A percentile compares a stretch with the other conserved stretches of the same genome.
These are phyloP conservation scores for Sebastes jordani DNA, from an alignment of 2,797 vertebrate genomes.

Conservation along the genomic window DNA sequence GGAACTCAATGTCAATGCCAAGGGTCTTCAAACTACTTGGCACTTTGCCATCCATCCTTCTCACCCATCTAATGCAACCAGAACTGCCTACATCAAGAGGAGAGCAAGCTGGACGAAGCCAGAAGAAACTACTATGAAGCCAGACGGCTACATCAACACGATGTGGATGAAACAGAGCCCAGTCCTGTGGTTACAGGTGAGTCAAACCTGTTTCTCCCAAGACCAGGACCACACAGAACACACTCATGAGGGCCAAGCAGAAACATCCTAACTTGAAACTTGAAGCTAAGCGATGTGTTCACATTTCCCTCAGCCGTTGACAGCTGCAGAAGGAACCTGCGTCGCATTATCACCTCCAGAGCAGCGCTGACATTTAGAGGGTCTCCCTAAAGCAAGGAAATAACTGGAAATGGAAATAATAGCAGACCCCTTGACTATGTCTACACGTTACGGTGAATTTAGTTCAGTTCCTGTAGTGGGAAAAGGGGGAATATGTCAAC, in stretches of 20 bases:
- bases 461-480: not conserved
- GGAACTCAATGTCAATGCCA: not conserved
- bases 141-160: not conserved
- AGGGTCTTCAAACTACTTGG: not conserved
- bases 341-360: not conserved
- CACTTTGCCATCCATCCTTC: not conserved
- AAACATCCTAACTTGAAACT: not conserved
- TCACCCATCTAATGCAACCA: not conserved
- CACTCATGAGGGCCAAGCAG: not conserved
- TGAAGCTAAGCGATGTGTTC: not conserved
- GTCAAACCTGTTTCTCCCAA: not conserved
- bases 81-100: not conserved
- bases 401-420: slow-evolving; percentile 4
- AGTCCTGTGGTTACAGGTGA: not conserved
- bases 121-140: not conserved
- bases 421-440: not conserved
- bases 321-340: not conserved
- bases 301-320: not conserved
- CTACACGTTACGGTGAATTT: not conserved
- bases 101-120: not conserved
- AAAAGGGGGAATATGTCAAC: slow-evolving; percentile 1
- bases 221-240: not conserved
- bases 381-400: not conserved
- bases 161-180: not conserved
- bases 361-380: not conserved